These are phyloP conservation scores for Melanchra persicariae DNA, from an alignment of 2,888 invertebrate species.

Conservation along the genomic window DNA sequence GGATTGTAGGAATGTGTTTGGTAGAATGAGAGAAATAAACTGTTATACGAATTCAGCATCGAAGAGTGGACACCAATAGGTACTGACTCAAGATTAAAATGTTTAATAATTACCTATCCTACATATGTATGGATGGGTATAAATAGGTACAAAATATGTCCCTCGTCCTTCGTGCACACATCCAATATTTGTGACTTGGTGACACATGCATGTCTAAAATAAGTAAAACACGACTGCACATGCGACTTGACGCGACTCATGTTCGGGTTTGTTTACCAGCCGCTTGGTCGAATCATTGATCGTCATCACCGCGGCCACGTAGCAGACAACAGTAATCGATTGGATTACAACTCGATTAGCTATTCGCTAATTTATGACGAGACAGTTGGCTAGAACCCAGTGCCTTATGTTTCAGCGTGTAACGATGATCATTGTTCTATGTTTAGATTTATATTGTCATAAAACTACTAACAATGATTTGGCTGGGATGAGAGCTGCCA, in stretches of 20 bases:
- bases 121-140: not conserved
- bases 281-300: slow-evolving; percentile 39
- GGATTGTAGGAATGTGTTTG: not conserved
- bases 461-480: slow-evolving; percentile 69
- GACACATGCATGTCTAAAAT: slow-evolving; percentile 38
- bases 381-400: slow-evolving; percentile 75
- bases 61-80: not conserved
- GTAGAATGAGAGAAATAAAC: not conserved
- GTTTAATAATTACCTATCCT: not conserved
- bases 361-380: slow-evolving; percentile 65
- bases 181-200: slow-evolving; percentile 12
- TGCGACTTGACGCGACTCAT: slow-evolving; percentile 30
- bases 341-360: slow-evolving; percentile 62
- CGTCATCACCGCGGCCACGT: slow-evolving; percentile 48
- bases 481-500: slow-evolving; percentile 63
- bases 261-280: slow-evolving; percentile 56
- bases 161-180: not conserved
- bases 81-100: not conserved
- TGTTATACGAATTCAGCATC: not conserved
- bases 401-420: slow-evolving; percentile 58
- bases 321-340: slow-evolving; percentile 58
- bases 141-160: not conserved
- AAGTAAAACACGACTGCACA: slow-evolving; percentile 30
- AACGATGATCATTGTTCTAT: slow-evolving; percentile 70
- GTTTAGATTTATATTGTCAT: slow-evolving; percentile 79